Conservation (phyloP, 2,888 invertebrate species). For the Phymatocera aterrima region DNA sequence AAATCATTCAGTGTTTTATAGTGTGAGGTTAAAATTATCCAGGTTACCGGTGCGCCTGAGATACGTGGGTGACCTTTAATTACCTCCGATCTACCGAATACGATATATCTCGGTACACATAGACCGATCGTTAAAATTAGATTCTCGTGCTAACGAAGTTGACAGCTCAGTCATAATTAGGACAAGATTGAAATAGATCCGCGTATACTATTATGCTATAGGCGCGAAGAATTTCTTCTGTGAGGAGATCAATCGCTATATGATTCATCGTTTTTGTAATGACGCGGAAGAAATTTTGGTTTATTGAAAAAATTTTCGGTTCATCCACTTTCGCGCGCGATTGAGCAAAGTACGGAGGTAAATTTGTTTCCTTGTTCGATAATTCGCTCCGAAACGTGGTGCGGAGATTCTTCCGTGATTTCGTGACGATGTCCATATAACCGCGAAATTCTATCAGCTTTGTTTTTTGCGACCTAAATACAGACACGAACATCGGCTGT, state of each 20-base stretch:
- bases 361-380: background rate
- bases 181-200: slow-evolving; percentile 4
- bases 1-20: background rate
- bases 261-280: too few species aligned
- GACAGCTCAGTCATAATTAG: slow-evolving; percentile 21
- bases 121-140: background rate
- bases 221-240: too few species aligned
- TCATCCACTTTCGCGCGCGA: too few species aligned
- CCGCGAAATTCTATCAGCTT: background rate
- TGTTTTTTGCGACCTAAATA: slow-evolving; percentile 17
- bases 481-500: slow-evolving; percentile 27
- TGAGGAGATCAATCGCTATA: too few species aligned
- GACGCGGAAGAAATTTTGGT: too few species aligned
- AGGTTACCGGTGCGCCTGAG: background rate
- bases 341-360: too few species aligned
- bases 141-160: slow-evolving; percentile 18
- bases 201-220: too few species aligned
- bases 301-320: too few species aligned
- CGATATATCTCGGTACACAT: background rate
- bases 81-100: background rate
- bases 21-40: background rate
- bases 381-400: background rate
- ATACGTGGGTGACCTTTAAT: too few species aligned
- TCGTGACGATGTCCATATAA: background rate
- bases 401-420: background rate